phyloP scores from a whole-genome alignment of 2,113 vertebrate species.

The Caranx ignobilis region DNA sequence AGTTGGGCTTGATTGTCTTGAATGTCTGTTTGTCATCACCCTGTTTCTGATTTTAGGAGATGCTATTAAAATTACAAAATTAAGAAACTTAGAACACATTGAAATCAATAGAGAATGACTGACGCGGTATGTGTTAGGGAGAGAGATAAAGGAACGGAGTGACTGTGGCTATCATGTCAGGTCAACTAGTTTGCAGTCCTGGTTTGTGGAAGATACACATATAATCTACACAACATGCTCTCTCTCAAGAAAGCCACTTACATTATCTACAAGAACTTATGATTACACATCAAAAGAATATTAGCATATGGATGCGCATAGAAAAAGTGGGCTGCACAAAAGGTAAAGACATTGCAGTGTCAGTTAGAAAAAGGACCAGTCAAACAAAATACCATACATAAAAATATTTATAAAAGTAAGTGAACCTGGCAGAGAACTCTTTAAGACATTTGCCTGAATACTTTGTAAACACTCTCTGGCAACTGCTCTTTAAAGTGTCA shows the following conservation, averaged over 20 bases:
- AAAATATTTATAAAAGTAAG: constrained; percentile 2
- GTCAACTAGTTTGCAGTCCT: constrained; percentile 47
- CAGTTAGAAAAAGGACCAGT: not conserved
- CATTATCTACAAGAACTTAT: not conserved
- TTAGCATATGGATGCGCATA: not conserved
- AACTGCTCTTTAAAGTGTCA: constrained; percentile 1
- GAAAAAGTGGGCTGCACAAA: not conserved
- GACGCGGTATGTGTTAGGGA: constrained; percentile 22
- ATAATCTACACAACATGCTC: constrained; percentile 17
- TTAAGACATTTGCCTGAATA: constrained; percentile 6
- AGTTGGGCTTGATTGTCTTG: not conserved
- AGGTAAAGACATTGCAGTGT: not conserved
- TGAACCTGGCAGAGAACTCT: not conserved
- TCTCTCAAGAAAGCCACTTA: constrained; percentile 4
- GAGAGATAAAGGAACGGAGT: constrained; percentile 9
- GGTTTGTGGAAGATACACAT: constrained; percentile 26
- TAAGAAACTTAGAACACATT: constrained; percentile 18
- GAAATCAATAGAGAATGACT: constrained; percentile 18
- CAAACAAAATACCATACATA: constrained; percentile 4
- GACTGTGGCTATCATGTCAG: constrained; percentile 43
- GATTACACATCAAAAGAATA: constrained; percentile 12
- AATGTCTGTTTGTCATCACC: not conserved
- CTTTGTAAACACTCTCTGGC: constrained; percentile 23
- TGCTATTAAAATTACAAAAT: constrained; percentile 33
- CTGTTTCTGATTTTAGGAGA: not conserved